Conservation (phyloP, 1,140 invertebrate species). For the Acromyrmex echinatior region DNA sequence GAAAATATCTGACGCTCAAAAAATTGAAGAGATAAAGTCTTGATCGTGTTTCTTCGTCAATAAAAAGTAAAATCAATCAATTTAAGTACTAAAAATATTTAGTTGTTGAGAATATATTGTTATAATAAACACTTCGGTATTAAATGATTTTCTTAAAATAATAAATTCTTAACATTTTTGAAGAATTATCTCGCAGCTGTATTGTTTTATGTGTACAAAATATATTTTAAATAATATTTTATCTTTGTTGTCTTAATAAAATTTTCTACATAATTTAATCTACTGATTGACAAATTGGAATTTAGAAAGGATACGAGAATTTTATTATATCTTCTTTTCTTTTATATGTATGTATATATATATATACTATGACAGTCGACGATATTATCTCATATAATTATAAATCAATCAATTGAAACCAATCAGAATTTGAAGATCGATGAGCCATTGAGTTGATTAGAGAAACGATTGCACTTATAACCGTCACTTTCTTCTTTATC, state of each 20-base stretch:
- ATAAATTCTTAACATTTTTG: background rate
- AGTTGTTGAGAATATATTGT: background rate
- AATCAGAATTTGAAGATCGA: slow-evolving; percentile 19
- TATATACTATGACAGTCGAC: background rate
- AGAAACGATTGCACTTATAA: slow-evolving; percentile 35
- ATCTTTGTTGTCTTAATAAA: background rate
- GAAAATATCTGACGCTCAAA: slow-evolving; percentile 2
- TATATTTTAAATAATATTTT: slow-evolving; percentile 13
- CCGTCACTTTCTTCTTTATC: slow-evolving; percentile 47
- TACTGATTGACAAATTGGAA: background rate
- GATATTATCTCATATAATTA: slow-evolving; percentile 30
- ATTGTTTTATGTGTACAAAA: background rate
- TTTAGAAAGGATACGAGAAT: background rate
- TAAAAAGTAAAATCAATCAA: background rate
- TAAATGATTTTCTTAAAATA: background rate
- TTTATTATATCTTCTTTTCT: background rate
- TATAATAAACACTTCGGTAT: background rate
- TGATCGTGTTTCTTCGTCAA: background rate
- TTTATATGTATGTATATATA: background rate
- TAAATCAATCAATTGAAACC: slow-evolving; percentile 15
- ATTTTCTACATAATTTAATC: background rate
- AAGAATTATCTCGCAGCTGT: background rate
- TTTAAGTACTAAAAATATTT: background rate
- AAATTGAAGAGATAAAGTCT: background rate
- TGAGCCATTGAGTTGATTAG: background rate